A percentile compares a stretch with the other conserved stretches of the same genome.
phyloP scores from a whole-genome alignment of 1,140 invertebrate species.

The Zaprionus taronus region DNA sequence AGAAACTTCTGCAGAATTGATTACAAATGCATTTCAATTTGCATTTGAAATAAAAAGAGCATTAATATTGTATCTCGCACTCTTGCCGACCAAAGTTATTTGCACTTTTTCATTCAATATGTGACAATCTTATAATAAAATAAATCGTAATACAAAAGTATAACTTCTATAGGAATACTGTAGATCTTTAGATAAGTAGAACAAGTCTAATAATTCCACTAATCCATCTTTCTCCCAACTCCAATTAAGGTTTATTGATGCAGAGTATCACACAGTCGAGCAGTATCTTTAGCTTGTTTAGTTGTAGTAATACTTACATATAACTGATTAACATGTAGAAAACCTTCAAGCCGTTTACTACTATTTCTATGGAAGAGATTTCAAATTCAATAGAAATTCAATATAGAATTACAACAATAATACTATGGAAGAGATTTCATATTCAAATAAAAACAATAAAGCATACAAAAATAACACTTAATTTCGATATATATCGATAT shows the following conservation, averaged over 20 bases:
- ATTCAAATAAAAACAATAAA: no score
- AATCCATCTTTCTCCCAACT: no score
- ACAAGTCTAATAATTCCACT: no score
- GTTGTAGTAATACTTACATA: not conserved
- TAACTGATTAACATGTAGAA: not conserved
- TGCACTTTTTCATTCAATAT: not conserved
- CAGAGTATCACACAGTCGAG: not conserved
- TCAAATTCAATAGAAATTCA: not conserved
- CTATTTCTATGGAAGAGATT: not conserved
- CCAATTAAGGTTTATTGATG: no score
- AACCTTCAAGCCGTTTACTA: not conserved
- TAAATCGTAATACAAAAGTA: not conserved
- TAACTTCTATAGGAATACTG: not conserved
- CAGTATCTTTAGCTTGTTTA: not conserved
- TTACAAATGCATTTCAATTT: conserved; percentile 72
- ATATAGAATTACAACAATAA: not conserved
- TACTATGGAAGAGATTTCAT: no score
- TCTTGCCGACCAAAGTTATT: not conserved
- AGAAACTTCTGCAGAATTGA: conserved; percentile 78
- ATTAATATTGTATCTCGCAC: conserved; percentile 1
- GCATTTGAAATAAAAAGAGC: conserved; percentile 38
- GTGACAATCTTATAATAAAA: not conserved
- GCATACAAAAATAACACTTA: not conserved
- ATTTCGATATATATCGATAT: not conserved
- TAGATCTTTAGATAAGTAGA: not conserved